Evolutionary conservation across 2,888 invertebrate species (phyloP).

Genomic region (Anticlea derivata): DNA sequence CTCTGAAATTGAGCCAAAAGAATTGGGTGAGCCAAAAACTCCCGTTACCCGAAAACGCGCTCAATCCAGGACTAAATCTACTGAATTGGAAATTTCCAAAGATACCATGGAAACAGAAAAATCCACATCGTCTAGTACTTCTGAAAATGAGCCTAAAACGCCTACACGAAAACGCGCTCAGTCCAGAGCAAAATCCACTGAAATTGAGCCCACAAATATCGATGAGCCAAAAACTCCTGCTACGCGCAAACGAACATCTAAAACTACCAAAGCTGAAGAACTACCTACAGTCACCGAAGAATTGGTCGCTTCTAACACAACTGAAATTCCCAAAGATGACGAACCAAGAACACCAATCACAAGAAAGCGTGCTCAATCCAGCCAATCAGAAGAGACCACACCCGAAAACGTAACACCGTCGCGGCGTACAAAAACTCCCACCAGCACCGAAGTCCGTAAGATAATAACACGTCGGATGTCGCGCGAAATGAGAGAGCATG

Average conservation of each 20-base stretch:
- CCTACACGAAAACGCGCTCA: constrained; percentile 64
- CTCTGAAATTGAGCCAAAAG: constrained; percentile 16
- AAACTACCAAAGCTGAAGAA: constrained; percentile 53
- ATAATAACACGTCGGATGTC: constrained; percentile 72
- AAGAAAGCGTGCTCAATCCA: constrained; percentile 64
- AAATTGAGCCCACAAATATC: constrained; percentile 37
- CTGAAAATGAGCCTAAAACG: constrained; percentile 29
- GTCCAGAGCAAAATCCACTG: constrained; percentile 27
- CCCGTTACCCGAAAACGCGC: constrained; percentile 29
- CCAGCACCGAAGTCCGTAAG: constrained; percentile 59
- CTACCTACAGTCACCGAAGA: not conserved
- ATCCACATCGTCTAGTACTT: not conserved
- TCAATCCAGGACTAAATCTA: constrained; percentile 24
- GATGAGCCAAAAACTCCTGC: constrained; percentile 52
- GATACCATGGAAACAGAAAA: constrained; percentile 4
- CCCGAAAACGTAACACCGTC: constrained; percentile 50
- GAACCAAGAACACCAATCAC: constrained; percentile 56
- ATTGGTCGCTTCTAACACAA: constrained; percentile 6
- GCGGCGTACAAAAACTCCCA: constrained; percentile 58
- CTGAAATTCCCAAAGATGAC: constrained; percentile 31
- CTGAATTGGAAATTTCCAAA: constrained; percentile 7
- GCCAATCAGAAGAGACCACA: constrained; percentile 46
- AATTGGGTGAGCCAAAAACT: constrained; percentile 23
- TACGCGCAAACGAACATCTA: constrained; percentile 56
- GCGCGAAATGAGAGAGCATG: constrained; percentile 59